phyloP scores from a whole-genome alignment of 2,113 vertebrate genomes.

The Psephotus haematonotus region DNA sequence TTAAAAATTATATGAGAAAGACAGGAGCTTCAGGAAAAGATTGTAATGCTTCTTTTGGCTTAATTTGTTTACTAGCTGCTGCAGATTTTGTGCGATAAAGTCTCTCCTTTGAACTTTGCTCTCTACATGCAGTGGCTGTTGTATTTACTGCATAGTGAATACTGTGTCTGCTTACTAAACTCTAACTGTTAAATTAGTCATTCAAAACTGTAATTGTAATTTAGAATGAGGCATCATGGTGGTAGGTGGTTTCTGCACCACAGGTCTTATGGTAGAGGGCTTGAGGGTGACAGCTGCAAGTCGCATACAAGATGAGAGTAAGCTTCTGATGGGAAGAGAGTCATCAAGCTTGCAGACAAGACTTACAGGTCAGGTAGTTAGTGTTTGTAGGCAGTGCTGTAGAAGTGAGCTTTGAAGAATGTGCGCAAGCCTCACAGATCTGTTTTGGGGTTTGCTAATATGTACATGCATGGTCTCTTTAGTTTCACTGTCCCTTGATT shows the following conservation, averaged over 20 bases:
- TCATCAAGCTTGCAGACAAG: not conserved
- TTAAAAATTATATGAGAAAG: not conserved
- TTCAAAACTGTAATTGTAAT: not conserved
- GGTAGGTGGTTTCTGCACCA: not conserved
- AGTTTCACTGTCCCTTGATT: not conserved
- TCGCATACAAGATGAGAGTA: not conserved
- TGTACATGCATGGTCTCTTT: not conserved
- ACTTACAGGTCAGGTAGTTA: not conserved
- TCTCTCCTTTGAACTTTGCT: not conserved
- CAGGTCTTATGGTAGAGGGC: not conserved
- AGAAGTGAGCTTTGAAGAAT: not conserved
- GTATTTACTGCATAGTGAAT: not conserved
- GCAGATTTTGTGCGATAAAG: not conserved
- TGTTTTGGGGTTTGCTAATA: not conserved
- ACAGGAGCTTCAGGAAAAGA: not conserved
- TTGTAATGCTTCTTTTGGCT: not conserved
- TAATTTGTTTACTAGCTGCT: not conserved
- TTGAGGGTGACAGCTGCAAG: not conserved
- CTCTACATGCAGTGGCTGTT: not conserved
- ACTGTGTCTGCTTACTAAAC: not conserved
- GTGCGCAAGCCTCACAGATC: not conserved
- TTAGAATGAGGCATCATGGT: not conserved
- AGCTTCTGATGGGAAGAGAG: not conserved
- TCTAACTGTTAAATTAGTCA: not conserved
- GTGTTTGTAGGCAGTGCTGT: not conserved